Evolutionary conservation across 2,888 invertebrate genomes (phyloP), one percentile per base, ranked within the genome.

Genomic region (Anthrax anthrax): DNA sequence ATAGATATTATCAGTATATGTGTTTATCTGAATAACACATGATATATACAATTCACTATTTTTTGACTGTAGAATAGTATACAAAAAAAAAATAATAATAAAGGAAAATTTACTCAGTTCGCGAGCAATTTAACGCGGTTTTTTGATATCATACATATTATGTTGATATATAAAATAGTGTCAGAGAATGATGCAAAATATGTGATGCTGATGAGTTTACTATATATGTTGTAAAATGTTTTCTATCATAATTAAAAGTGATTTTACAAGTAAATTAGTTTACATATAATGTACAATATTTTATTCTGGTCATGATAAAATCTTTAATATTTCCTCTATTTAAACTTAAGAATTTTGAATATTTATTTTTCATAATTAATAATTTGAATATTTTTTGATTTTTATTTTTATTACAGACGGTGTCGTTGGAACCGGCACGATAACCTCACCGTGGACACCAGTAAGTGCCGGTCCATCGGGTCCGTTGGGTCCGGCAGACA

Each of bases 371-470:
- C 8, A 8, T 6, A 23, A 23, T 23, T 8, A 4, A 6, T 23
- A 23, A 23, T 23, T 23, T 23, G n/a, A n/a, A n/a, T n/a, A 6
- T 23, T 23, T 23, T 23, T 23, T 23, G 8, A 23, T 23, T 23
- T 23, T 23, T 4, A 8, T 23, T 23, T 23, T 23, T 23, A 23
- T 71, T 76, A 36, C 71, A 79, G 79, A 76, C 72, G 75, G 76
- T 71, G 75, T 77, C 70, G 74, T 79, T 70, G 77, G 84, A 75
- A 80, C 85, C 80, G 83, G 84, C 88, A 90, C 87, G 79, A 90
- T 90, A 86, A 86, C 89, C 76, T 89, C 90, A 71, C 86, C 89
- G 83, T 90, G 90, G 90, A 87, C 88, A 74, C 84, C 89, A 73
- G 85, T 87, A 72, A 83, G 76, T 72, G 75, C 81, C 75, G 81